phyloP scores from a whole-genome alignment of 2,888 invertebrate species.

The Dynastes hyllus region DNA sequence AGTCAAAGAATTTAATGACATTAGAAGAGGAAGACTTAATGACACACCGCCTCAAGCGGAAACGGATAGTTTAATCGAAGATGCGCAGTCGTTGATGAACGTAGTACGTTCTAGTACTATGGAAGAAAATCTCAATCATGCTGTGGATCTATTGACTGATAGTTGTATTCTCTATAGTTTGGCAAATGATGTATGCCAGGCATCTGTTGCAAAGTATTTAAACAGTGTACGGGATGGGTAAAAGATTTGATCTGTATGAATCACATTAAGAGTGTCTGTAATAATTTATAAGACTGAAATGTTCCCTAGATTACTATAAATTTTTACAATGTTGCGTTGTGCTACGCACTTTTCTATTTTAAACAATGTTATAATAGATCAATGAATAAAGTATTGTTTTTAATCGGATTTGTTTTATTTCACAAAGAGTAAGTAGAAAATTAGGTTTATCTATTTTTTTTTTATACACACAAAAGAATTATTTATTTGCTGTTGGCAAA shows the following conservation, averaged over 20 bases:
- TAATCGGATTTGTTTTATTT: not conserved
- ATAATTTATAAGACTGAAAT: constrained; percentile 44
- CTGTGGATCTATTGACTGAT: constrained; percentile 64
- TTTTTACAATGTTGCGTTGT: constrained; percentile 12
- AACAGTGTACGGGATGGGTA: constrained; percentile 23
- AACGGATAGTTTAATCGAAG: constrained; percentile 28
- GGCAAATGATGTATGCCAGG: constrained; percentile 64
- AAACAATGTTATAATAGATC: constrained; percentile 14
- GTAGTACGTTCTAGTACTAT: constrained; percentile 15
- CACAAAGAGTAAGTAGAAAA: too few species aligned
- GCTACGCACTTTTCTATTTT: constrained; percentile 23
- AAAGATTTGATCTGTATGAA: constrained; percentile 12
- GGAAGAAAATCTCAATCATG: constrained; percentile 51
- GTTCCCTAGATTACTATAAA: constrained; percentile 13
- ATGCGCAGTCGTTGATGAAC: not conserved
- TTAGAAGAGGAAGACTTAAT: constrained; percentile 18
- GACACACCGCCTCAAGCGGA: constrained; percentile 7
- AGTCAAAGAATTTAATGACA: constrained; percentile 53
- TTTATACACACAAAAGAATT: too few species aligned
- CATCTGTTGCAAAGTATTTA: constrained; percentile 63
- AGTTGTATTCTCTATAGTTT: constrained; percentile 67
- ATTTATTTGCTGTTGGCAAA: too few species aligned
- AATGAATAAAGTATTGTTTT: constrained; percentile 34
- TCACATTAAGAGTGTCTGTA: not conserved
- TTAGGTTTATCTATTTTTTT: too few species aligned